Evolutionary conservation across 2,888 invertebrate species (phyloP), one percentile per base, ranked within the genome.

Genomic region (Steinernema hermaphroditum): DNA sequence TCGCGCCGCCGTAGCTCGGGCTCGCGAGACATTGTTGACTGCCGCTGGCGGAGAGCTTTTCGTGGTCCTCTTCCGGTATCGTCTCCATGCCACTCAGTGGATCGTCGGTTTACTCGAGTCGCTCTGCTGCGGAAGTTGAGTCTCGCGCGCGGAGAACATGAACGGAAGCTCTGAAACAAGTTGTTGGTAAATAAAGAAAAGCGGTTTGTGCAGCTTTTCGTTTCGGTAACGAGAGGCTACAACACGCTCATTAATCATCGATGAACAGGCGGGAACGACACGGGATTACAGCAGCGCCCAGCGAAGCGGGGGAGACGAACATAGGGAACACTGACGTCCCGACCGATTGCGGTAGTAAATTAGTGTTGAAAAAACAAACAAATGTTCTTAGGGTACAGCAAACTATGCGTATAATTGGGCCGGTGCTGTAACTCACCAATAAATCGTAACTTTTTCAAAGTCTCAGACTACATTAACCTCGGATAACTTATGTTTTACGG

Each of bases 1-100:
- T 43, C 32, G 14, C 19, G 22, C 22, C 16, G 37, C 46, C 12
- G 14, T 24, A 19, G 29, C 44, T 71, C 22, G 19, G 24, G 16
- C n/a, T 6, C 16, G 29, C 37, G 37, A 32, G 62, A 19, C 69
- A 44, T 41, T 44, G 50, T n/a, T 70, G 29, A 22, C 37, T 46
- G n/a, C 50, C 32, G 19, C 29, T 14, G 24, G n/a, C 50, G 70
- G 68, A 68, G 41, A 68, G 73, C 34, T 74, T 74, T 27, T 74
- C 78, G 50, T 82, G 83, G 19, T 81, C 81, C 74, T 84, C 84
- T 62, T 84, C 84, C 29, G 83, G 83, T 46, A 84, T 84, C 68
- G 82, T 80, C 77, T 84, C 84, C 84, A 84, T 84, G 24, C 37
- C 27, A 22, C 24, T 54, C 54, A 54, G 27, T 54, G 14, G 54